Evolutionary conservation across 2,113 vertebrate species (phyloP), one percentile per base, ranked within the genome.

Genomic region (Oryzias curvinotus): DNA sequence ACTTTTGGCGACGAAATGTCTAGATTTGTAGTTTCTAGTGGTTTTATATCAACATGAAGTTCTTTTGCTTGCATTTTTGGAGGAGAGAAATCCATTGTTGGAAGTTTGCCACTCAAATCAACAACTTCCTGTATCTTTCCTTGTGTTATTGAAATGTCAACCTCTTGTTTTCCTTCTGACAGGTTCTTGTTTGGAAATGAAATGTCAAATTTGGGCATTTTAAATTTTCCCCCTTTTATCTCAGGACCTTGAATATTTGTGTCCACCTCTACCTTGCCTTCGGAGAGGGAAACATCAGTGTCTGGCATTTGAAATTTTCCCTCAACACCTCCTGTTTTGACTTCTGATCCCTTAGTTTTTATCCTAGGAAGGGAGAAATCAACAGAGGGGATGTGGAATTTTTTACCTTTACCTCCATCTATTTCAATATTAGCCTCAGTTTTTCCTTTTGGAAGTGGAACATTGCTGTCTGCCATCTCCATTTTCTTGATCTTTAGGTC

Each of bases 351-450:
- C 15, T 77, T 65, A 0, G 64, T 21, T 73, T 83, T 89, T 1
- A 88, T 70, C 72, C 81, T 87, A 1, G 88, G 88, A 17, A 91
- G 60, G 1, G 87, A 87, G 0, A 91, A 28, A n/a, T 87, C 85
- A 5, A 89, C 14, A 7, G 77, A 72, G 1, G 90, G 81, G 58
- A 91, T 76, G 14, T 81, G 78, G 1, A 92, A 81, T 74, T 23
- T 87, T 44, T 83, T 65, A 41, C 70, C 67, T 74, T 76, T 77
- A 7, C 16, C 63, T 1, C 3, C 3, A 2, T 55, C 57, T 43
- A 71, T 41, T 17, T 60, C 57, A 48, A 54, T 45, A 21, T 42
- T 62, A 3, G 14, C 36, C 2, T 56, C 57, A 44, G 46, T 21
- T 49, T 89, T 89, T n/a, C 78, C 62, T 75, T 81, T 80, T 2